A percentile compares a stretch with the other conserved stretches of the same genome.
These are phyloP conservation scores for Drosophila pectinifera DNA, from an alignment of 1,140 invertebrate species.

Conservation along the genomic window DNA sequence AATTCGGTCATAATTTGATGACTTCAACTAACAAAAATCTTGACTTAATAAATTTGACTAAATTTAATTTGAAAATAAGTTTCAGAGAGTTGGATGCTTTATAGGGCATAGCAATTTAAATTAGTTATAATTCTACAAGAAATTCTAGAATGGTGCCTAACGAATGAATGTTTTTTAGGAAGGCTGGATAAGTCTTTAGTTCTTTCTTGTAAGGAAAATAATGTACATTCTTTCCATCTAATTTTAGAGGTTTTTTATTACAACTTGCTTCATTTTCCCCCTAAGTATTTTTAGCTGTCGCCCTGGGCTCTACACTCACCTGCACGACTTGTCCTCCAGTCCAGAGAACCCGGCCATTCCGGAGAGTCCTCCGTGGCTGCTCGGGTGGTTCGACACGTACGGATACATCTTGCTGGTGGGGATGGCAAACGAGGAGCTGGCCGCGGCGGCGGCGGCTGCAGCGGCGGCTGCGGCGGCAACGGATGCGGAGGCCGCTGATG, in stretches of 20 bases:
- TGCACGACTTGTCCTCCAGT: slow-evolving; percentile 84
- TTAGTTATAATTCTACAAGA: background rate
- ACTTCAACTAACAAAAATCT: background rate
- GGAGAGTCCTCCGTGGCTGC: slow-evolving; percentile 85
- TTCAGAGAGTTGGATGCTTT: background rate
- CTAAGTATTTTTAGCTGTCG: background rate
- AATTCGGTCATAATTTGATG: too few species aligned
- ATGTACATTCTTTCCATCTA: too few species aligned
- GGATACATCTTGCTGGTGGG: slow-evolving; percentile 88
- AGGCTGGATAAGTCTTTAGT: too few species aligned
- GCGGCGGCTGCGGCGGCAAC: slow-evolving; percentile 88
- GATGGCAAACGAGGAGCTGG: slow-evolving; percentile 85
- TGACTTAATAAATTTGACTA: too few species aligned
- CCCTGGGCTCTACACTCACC: slow-evolving; percentile 57
- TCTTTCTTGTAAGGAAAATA: too few species aligned
- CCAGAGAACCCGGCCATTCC: slow-evolving; percentile 85
- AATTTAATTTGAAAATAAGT: background rate
- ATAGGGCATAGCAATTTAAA: background rate
- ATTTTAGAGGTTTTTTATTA: background rate
- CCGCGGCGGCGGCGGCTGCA: slow-evolving; percentile 87
- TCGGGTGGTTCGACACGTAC: slow-evolving; percentile 88
- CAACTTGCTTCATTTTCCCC: background rate
- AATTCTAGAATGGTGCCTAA: background rate
- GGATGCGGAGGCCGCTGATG: slow-evolving; percentile 87
- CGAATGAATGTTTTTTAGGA: too few species aligned